A percentile compares a stretch with the other conserved stretches of the same genome.
Conservation (phyloP, 2,888 invertebrate genomes). For the Dyspetes luteomarginatus region DNA sequence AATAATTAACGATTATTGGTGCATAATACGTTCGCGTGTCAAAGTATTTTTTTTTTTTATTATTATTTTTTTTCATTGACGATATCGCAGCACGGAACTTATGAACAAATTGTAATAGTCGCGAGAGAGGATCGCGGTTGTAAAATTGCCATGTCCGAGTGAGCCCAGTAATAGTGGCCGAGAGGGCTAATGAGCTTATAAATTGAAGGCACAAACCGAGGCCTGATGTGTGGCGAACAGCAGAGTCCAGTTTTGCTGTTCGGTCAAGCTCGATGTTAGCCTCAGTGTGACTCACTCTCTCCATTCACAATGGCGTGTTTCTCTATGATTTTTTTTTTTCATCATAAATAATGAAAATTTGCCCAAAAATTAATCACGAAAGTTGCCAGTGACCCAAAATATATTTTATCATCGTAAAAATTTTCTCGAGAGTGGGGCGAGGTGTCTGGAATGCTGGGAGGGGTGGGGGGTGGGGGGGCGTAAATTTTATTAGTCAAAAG, state of each 20-base stretch:
- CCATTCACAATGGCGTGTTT: constrained; percentile 71
- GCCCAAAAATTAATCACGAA: not conserved
- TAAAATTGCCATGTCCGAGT: constrained; percentile 63
- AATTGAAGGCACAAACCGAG: constrained; percentile 77
- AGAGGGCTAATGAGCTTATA: constrained; percentile 79
- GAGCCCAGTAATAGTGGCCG: constrained; percentile 69
- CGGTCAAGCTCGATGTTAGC: constrained; percentile 48
- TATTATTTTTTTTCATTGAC: constrained; percentile 37
- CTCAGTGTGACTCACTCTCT: constrained; percentile 70
- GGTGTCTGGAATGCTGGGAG: too few species aligned
- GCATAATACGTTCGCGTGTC: constrained; percentile 48
- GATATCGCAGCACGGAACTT: constrained; percentile 61
- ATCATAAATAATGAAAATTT: constrained; percentile 2
- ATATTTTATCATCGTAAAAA: not conserved
- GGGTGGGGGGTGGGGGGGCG: too few species aligned
- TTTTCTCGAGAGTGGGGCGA: not conserved
- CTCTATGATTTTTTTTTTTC: constrained; percentile 43
- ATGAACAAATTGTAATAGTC: constrained; percentile 62
- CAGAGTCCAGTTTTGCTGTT: constrained; percentile 56
- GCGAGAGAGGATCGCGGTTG: constrained; percentile 71
- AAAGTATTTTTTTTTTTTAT: constrained; percentile 27
- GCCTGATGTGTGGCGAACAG: constrained; percentile 67
- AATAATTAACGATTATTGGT: constrained; percentile 52
- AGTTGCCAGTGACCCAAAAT: constrained; percentile 15
- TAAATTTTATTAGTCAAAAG: not conserved